These are phyloP conservation scores for Lepidurus packardi DNA, from an alignment of 1,140 invertebrate species.

Conservation along the genomic window DNA sequence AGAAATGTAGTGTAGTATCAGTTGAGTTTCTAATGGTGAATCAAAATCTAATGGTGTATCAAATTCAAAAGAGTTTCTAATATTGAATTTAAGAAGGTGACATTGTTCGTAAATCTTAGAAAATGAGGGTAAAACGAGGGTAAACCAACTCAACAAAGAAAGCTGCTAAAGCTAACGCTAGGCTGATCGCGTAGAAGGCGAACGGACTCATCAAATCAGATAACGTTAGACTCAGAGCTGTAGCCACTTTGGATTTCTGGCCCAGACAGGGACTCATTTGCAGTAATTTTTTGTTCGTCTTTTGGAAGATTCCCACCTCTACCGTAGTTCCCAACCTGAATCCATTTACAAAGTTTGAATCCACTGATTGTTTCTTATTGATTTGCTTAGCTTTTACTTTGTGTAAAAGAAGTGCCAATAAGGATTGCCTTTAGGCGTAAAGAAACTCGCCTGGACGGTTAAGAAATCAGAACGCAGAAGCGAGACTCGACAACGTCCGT, in stretches of 20 bases:
- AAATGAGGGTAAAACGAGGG: too few species aligned
- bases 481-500: background rate
- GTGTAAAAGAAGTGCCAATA: constrained; percentile 14
- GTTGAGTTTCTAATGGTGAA: too few species aligned
- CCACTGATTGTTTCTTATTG: background rate
- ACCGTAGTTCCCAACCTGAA: background rate
- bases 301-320: background rate
- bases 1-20: too few species aligned
- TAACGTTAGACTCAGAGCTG: background rate
- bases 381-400: background rate
- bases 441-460: background rate
- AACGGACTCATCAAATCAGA: background rate
- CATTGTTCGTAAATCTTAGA: too few species aligned
- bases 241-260: background rate
- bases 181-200: background rate
- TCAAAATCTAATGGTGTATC: too few species aligned
- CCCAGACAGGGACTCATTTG: background rate
- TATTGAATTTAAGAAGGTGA: too few species aligned
- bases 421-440: background rate
- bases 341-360: background rate
- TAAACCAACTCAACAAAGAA: background rate
- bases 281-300: background rate
- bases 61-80: too few species aligned
- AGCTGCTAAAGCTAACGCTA: background rate
- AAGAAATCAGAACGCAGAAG: background rate